These are phyloP conservation scores for Neolamprologus brichardi DNA, from an alignment of 2,113 vertebrate genomes.

Conservation along the genomic window DNA sequence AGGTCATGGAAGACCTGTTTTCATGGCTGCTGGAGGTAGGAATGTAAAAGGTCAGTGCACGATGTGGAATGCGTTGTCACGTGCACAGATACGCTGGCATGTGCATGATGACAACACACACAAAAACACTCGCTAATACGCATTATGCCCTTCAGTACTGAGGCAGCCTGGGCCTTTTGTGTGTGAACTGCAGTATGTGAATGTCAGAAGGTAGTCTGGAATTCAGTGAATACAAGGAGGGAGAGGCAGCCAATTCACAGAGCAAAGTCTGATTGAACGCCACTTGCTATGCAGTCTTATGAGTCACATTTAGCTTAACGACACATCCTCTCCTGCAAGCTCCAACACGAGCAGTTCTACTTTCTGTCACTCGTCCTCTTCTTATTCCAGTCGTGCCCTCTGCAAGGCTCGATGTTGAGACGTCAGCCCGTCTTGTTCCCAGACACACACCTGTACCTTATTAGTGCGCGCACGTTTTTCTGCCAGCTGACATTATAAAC, in stretches of 20 bases:
- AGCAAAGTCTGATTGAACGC: slow-evolving; percentile 1
- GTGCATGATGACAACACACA: not conserved
- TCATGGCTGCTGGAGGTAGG: slow-evolving; percentile 5
- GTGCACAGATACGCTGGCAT: not conserved
- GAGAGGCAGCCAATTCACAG: not conserved
- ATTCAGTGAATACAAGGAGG: not conserved
- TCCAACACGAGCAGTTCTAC: not conserved
- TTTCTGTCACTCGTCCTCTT: not conserved
- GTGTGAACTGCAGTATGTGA: slow-evolving; percentile 10
- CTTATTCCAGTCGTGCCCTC: not conserved
- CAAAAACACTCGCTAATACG: not conserved
- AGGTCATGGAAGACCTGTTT: slow-evolving; percentile 11
- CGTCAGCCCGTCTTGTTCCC: not conserved
- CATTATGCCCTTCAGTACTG: not conserved
- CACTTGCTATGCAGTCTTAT: slow-evolving; percentile 1
- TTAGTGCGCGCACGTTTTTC: not conserved
- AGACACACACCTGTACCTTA: not conserved
- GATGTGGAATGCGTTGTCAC: slow-evolving; percentile 3
- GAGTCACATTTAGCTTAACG: slow-evolving; percentile 27
- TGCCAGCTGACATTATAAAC: not conserved
- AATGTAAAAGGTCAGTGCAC: slow-evolving; percentile 5
- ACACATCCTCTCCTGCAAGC: not conserved
- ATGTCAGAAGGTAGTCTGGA: slow-evolving; percentile 3
- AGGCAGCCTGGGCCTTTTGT: not conserved
- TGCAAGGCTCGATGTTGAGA: not conserved